Evolutionary conservation across 2,113 vertebrate species (phyloP).

Genomic region (Salvelinus fontinalis): DNA sequence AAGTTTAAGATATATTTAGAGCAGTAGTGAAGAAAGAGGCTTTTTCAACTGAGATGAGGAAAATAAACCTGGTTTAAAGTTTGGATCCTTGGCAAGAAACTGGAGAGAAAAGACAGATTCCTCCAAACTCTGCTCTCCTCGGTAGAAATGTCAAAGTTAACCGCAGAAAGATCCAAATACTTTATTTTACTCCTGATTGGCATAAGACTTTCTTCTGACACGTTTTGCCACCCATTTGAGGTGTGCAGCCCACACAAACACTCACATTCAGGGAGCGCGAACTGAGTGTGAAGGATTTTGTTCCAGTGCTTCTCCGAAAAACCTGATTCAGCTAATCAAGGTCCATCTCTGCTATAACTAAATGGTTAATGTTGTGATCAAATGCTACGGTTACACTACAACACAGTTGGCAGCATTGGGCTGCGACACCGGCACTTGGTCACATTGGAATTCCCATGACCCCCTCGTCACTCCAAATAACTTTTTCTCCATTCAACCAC

Average conservation of each 20-base stretch:
- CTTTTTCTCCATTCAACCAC: not conserved
- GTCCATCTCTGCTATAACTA: not conserved
- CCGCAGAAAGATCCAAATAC: slow-evolving; percentile 1
- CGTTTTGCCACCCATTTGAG: too few relatives aligned
- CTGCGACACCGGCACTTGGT: not conserved
- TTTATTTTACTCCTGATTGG: not conserved
- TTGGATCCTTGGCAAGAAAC: not conserved
- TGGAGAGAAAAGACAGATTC: slow-evolving; percentile 11
- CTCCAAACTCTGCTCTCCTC: not conserved
- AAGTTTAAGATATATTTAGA: slow-evolving; percentile 23
- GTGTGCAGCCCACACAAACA: not conserved
- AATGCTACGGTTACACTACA: not conserved
- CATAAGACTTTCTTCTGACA: not conserved
- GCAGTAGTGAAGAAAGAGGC: slow-evolving; percentile 12
- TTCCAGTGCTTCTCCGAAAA: too few relatives aligned
- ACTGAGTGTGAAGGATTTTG: too few relatives aligned
- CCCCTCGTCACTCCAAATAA: not conserved
- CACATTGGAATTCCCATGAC: not conserved
- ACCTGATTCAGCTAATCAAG: too few relatives aligned
- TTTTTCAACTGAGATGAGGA: not conserved
- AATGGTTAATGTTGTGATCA: not conserved
- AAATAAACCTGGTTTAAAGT: not conserved
- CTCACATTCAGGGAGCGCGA: not conserved
- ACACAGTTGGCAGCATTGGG: not conserved
- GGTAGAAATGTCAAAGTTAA: slow-evolving; percentile 14